phyloP scores from a whole-genome alignment of 2,113 vertebrate genomes.

The Aphyosemion australe region DNA sequence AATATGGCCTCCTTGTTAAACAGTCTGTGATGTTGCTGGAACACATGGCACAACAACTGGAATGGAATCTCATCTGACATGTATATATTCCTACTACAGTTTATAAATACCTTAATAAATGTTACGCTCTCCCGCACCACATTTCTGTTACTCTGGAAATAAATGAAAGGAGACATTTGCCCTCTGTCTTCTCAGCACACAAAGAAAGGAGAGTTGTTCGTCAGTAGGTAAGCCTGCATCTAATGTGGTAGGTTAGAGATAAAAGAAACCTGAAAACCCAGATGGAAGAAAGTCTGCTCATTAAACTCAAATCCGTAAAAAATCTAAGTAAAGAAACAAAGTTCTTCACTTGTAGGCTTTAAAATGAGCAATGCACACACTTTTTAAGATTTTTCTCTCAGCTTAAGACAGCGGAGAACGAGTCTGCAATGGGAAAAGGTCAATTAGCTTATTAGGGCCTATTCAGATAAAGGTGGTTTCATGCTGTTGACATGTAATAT shows the following conservation, averaged over 20 bases:
- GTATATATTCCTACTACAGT: conserved; percentile 66
- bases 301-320: conserved; percentile 52
- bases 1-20: conserved; percentile 70
- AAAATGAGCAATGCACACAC: conserved; percentile 37
- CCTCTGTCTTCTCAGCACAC: conserved; percentile 64
- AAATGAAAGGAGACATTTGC: conserved; percentile 72
- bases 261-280: conserved; percentile 43
- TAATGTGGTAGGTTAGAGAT: conserved; percentile 53
- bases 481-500: conserved; percentile 65
- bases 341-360: conserved; percentile 32
- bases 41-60: conserved; percentile 64
- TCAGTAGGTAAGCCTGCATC: conserved; percentile 36
- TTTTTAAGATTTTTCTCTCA: conserved; percentile 44
- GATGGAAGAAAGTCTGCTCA: conserved; percentile 49
- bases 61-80: conserved; percentile 70
- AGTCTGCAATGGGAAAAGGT: conserved; percentile 73
- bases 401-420: conserved; percentile 51
- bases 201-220: conserved; percentile 46
- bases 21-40: conserved; percentile 51
- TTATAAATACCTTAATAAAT: conserved; percentile 78
- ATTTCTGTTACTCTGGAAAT: conserved; percentile 47
- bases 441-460: conserved; percentile 78
- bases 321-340: conserved; percentile 60
- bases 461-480: conserved; percentile 70
- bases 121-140: conserved; percentile 55